Evolutionary conservation across 2,113 vertebrate genomes (phyloP).

Genomic region (Otis tarda): DNA sequence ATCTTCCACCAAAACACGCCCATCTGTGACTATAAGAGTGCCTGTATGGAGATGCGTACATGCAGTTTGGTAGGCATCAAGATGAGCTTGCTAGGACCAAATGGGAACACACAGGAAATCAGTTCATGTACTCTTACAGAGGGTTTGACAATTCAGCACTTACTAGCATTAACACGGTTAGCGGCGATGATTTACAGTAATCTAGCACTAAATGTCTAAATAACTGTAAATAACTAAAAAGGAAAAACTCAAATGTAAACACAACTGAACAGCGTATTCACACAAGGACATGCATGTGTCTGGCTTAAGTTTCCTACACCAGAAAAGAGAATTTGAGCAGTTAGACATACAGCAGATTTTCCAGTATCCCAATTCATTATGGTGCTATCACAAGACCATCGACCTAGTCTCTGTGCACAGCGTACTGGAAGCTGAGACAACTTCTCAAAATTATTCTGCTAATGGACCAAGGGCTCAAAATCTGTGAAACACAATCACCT

Average conservation of each 20-base stretch:
- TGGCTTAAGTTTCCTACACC: background rate
- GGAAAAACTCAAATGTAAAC: background rate
- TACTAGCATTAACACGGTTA: background rate
- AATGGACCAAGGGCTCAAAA: constrained; percentile 67
- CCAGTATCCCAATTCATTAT: background rate
- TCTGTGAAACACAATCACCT: constrained; percentile 71
- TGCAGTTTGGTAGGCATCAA: background rate
- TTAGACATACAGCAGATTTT: background rate
- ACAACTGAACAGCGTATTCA: background rate
- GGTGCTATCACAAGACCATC: background rate
- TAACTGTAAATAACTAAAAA: background rate
- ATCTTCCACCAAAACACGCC: background rate
- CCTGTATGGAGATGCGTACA: background rate
- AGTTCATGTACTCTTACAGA: background rate
- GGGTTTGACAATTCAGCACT: background rate
- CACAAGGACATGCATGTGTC: background rate
- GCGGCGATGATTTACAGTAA: background rate
- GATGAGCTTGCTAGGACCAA: background rate
- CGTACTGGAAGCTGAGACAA: constrained; percentile 10
- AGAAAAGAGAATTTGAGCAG: background rate
- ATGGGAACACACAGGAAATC: background rate
- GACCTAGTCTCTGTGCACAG: background rate
- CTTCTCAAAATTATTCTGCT: constrained; percentile 54
- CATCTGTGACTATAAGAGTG: background rate
- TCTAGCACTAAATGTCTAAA: background rate